Base-by-base conservation (phyloP, 2,113 vertebrate species). In the Myodes glareolus region DNA sequence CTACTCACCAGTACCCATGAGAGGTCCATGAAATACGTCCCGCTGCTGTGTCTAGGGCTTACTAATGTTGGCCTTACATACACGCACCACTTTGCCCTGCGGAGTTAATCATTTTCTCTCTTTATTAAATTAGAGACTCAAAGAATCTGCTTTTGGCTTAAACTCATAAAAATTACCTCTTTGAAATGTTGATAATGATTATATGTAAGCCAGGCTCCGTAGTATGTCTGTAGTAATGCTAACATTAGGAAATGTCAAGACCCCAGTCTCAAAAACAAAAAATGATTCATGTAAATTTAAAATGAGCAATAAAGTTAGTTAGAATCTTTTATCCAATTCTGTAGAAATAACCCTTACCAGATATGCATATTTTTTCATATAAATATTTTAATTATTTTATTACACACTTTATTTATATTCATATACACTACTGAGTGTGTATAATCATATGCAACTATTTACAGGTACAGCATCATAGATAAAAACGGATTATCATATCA, bases 331-430 rank as follows among this genome's bases (percentile, higher is more conserved):
- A 58, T 58, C 52, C 58, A 68, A 68, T 68, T 68, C 31, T 68
- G 13, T 68, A 33, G 65, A 68, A 14, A 12, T 68, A 47, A 82
- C 13, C 11, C 52, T 58, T 81, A n/a, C n/a, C 78, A 81, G 10
- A 23, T 19, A 55, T 58, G 33, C 52, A 58, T 55, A 8, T 81
- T 65, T 65, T 55, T 65, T 65, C 58, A 58, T 58, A 67, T 93
- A 94, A 93, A 88, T 88, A 90, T 93, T 97, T 98, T 97, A 97
- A 96, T 95, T 76, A 68, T 78, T 75, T 87, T 93, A 95, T 95
- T 25, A 96, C 58, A 58, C 17, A 94, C 88, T 61, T 19, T 95
- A 70, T 77, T 55, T 61, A 93, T 92, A 92, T 67, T 47, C 50
- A 45, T 47, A 52, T 31, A 55, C 21, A 70, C 68, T 50, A 39